A percentile compares a stretch with the other conserved stretches of the same genome.
phyloP scores from a whole-genome alignment of 2,113 vertebrate genomes.

The Alligator sinensis region DNA sequence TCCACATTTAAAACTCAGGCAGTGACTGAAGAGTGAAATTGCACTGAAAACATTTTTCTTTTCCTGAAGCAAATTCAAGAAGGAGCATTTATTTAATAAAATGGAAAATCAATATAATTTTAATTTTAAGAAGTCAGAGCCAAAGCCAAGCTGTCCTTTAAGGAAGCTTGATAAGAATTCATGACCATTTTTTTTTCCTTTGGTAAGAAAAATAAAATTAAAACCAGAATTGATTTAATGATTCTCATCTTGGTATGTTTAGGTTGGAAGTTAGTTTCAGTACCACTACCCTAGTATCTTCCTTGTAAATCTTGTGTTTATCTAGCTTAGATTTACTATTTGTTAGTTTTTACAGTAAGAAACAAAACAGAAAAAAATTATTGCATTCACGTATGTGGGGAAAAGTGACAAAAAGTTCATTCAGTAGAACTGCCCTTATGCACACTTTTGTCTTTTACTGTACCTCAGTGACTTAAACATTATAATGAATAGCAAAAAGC shows the following conservation, averaged over 20 bases:
- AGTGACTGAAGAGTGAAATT: constrained; percentile 51
- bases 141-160: constrained; percentile 78
- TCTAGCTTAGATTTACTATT: not conserved
- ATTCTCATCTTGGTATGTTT: constrained; percentile 51
- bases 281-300: not conserved
- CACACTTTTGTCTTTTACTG: not conserved
- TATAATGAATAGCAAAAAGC: not conserved
- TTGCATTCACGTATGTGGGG: not conserved
- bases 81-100: constrained; percentile 78
- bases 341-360: not conserved
- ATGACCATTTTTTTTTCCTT: constrained; percentile 45
- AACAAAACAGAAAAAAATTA: not conserved
- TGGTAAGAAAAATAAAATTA: constrained; percentile 74
- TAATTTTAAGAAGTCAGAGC: constrained; percentile 79
- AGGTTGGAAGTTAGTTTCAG: constrained; percentile 48
- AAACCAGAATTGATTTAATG: constrained; percentile 68
- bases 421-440: not conserved
- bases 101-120: constrained; percentile 81
- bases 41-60: constrained; percentile 69
- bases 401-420: not conserved
- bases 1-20: constrained; percentile 34
- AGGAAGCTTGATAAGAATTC: constrained; percentile 76
- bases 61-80: constrained; percentile 41
- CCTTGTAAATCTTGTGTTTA: constrained; percentile 1
- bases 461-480: not conserved